Conservation (phyloP, 2,113 vertebrate species). For the Natator depressus region DNA sequence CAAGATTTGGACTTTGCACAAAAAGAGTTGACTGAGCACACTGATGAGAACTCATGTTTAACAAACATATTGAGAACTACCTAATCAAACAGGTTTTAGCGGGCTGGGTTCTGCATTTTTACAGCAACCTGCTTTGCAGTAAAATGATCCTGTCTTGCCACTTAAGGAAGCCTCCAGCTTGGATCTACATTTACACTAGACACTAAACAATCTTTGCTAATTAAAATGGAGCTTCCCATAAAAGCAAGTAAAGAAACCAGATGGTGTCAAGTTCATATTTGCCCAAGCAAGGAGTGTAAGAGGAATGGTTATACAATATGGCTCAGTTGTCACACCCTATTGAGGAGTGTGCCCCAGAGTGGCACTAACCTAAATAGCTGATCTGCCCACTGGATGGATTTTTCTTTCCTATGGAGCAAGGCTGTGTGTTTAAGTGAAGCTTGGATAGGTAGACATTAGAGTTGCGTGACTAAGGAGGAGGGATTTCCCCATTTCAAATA, state of each 20-base stretch:
- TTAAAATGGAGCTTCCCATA: background rate
- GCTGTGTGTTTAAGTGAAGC: background rate
- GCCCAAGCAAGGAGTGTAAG: background rate
- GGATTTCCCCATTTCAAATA: background rate
- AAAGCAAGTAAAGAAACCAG: background rate
- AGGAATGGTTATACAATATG: background rate
- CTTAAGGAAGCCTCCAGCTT: accelerated
- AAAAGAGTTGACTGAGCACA: background rate
- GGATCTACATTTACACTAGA: accelerated
- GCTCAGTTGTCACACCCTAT: accelerated
- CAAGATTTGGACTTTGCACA: background rate
- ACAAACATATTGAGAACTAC: accelerated
- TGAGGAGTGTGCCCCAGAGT: background rate
- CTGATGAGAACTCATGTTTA: accelerated
- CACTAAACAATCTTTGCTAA: background rate
- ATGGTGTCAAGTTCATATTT: background rate
- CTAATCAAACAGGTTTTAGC: background rate
- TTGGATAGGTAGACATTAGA: background rate
- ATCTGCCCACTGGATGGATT: accelerated
- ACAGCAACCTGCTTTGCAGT: accelerated
- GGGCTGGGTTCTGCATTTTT: background rate
- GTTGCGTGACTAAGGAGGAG: background rate
- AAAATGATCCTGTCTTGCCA: too few relatives aligned
- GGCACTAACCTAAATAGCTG: accelerated
- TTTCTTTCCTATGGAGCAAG: background rate